Evolutionary conservation across 2,888 invertebrate genomes (phyloP), one percentile per base, ranked within the genome.

Genomic region (Pyrochroa serraticornis): DNA sequence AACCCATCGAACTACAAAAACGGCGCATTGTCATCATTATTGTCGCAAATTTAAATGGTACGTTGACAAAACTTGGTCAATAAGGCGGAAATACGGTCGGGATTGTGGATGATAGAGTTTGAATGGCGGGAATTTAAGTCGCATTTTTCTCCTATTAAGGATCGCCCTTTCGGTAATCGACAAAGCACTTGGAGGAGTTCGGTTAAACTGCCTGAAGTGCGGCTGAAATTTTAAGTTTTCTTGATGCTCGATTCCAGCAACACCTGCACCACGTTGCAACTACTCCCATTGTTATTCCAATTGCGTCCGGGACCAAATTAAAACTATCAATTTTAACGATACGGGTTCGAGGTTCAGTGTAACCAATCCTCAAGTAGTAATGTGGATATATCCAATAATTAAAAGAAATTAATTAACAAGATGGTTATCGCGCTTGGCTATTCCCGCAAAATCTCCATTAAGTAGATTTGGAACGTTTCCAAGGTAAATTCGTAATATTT

Each of bases 71-170:
- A 64, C 61, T 60, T 49, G 65, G 63, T 65, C 68, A 69, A 68
- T 65, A 69, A 67, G 65, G 70, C 69, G 65, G 55, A 69, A 63
- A 63, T 58, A 55, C 50, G 52, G 39, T 66, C 60, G 68, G 68
- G 71, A 72, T 72, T 65, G 67, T 71, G 66, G 70, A 69, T 71
- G 72, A 74, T 72, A 72, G 71, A 71, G 61, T 68, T 63, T 65
- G 56, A 71, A 69, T 70, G 60, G 69, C 60, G 63, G 55, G 68
- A 68, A 63, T 62, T 63, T 62, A 67, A 64, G 62, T 62, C 62
- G 60, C 63, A 67, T 69, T 71, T 66, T 61, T 61, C 63, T 67
- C 58, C 69, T 65, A 71, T 70, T 71, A 68, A n/a, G 64, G 65
- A 68, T 68, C 69, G 44, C 52, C 45, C 45, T 45, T 56, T 57